Conservation (phyloP, 2,113 vertebrate species). For the Perccottus glenii region DNA sequence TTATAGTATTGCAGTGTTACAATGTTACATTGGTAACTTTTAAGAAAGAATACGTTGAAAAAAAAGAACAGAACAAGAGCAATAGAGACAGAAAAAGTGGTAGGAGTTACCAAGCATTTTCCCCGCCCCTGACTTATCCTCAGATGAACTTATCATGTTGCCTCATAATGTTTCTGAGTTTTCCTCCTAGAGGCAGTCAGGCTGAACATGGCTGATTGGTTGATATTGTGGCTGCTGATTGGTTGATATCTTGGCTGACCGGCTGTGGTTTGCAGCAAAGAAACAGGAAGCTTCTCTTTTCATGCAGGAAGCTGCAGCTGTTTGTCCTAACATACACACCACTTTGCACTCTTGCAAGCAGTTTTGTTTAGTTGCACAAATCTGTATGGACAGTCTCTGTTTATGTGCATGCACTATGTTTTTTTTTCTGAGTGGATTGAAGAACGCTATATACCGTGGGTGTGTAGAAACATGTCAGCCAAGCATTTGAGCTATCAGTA, state of each 20-base stretch:
- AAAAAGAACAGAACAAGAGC: conserved; percentile 63
- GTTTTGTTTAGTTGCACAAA: conserved; percentile 6
- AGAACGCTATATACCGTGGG: conserved; percentile 62
- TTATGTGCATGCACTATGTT: conserved; percentile 3
- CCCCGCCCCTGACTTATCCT: conserved; percentile 78
- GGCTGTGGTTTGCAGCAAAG: conserved; percentile 57
- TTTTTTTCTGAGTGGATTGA: conserved; percentile 30
- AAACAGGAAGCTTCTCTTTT: conserved; percentile 74
- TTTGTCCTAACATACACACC: conserved; percentile 51
- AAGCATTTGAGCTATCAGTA: conserved; percentile 56
- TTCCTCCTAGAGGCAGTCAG: conserved; percentile 72
- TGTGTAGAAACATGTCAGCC: conserved; percentile 55
- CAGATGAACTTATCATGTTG: conserved; percentile 84
- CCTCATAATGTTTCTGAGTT: conserved; percentile 77
- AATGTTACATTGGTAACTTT: conserved; percentile 20
- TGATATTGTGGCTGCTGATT: conserved; percentile 75
- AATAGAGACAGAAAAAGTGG: conserved; percentile 66
- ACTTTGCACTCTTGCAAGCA: conserved; percentile 51
- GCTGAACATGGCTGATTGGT: conserved; percentile 71
- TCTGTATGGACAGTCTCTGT: background rate
- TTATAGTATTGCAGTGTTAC: conserved; percentile 15
- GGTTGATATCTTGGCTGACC: conserved; percentile 72
- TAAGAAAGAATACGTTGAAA: conserved; percentile 48
- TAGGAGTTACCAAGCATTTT: conserved; percentile 63
- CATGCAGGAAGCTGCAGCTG: conserved; percentile 74